Percentiles rank a stretch among this genome's conserved stretches.
Conservation (phyloP, 2,797 vertebrate genomes). For the Cheirogaleus major region DNA sequence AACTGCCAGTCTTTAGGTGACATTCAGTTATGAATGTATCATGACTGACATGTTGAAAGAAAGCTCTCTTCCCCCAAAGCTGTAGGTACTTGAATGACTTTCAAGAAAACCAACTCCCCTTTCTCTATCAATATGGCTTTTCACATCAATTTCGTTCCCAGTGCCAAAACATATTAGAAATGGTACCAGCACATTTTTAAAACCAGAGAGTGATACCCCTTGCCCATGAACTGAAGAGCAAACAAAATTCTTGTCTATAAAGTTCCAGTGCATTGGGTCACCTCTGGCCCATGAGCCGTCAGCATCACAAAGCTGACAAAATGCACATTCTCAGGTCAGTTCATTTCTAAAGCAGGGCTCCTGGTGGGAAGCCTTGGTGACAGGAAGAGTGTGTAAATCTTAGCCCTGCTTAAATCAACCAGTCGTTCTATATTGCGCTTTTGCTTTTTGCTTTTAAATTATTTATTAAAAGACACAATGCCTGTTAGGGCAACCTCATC, state of each 20-base stretch:
- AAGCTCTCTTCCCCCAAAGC: background rate
- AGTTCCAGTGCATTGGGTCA: background rate
- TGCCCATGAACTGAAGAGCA: background rate
- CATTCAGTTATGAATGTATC: background rate
- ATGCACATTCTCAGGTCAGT: slow-evolving; percentile 10
- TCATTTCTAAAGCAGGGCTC: slow-evolving; percentile 34
- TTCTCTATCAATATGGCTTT: slow-evolving; percentile 46
- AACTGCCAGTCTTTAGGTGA: slow-evolving; percentile 31
- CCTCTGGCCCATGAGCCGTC: background rate
- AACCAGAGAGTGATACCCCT: background rate
- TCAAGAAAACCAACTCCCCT: background rate
- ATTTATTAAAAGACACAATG: slow-evolving; percentile 75
- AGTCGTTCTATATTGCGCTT: slow-evolving; percentile 37
- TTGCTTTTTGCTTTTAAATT: slow-evolving; percentile 71
- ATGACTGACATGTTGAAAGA: background rate
- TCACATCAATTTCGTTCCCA: background rate
- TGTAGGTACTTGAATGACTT: slow-evolving; percentile 13
- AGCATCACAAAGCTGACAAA: slow-evolving; percentile 10
- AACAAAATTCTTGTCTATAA: background rate
- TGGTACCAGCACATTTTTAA: background rate
- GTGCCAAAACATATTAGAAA: slow-evolving; percentile 47
- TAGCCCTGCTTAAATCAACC: slow-evolving; percentile 73
- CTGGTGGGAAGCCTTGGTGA: slow-evolving; percentile 14
- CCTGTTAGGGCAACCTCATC: slow-evolving; percentile 66
- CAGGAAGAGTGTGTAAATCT: slow-evolving; percentile 56